Conservation (phyloP, 2,888 invertebrate genomes). For the Diploptera punctata region DNA sequence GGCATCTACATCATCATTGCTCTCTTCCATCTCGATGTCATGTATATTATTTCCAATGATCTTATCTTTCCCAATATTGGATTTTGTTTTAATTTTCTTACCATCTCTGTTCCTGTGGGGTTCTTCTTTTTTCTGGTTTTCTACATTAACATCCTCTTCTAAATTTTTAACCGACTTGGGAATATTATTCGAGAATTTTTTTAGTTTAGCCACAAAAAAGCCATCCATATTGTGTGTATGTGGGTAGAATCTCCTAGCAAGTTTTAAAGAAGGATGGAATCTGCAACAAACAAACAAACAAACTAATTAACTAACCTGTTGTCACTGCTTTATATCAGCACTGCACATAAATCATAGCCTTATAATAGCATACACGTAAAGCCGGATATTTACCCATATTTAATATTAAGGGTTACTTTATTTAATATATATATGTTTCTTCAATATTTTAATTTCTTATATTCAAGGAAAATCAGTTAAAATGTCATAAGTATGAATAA, state of each 20-base stretch:
- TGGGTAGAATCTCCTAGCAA: slow-evolving; percentile 93
- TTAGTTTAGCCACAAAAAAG: slow-evolving; percentile 97
- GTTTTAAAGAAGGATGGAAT: slow-evolving; percentile 89
- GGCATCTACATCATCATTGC: too few species aligned
- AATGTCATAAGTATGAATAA: too few species aligned
- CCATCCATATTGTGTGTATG: slow-evolving; percentile 99
- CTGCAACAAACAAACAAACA: slow-evolving; percentile 53
- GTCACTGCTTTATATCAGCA: background rate
- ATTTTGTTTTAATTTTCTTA: too few species aligned
- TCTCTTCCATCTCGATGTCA: too few species aligned
- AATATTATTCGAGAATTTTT: slow-evolving; percentile 89
- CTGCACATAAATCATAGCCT: background rate
- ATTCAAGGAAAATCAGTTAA: too few species aligned
- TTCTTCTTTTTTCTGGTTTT: too few species aligned
- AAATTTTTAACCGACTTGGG: slow-evolving; percentile 49
- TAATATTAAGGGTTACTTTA: too few species aligned
- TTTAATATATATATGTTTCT: background rate
- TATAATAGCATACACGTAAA: background rate
- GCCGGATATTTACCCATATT: too few species aligned
- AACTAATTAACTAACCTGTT: background rate
- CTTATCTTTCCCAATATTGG: too few species aligned
- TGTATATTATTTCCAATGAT: too few species aligned
- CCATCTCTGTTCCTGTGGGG: too few species aligned
- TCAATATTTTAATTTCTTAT: background rate
- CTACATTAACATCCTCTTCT: slow-evolving; percentile 9